Percentiles rank a stretch among this genome's conserved stretches.
phyloP scores from a whole-genome alignment of 2,113 vertebrate species.

The Mungos mungo region DNA sequence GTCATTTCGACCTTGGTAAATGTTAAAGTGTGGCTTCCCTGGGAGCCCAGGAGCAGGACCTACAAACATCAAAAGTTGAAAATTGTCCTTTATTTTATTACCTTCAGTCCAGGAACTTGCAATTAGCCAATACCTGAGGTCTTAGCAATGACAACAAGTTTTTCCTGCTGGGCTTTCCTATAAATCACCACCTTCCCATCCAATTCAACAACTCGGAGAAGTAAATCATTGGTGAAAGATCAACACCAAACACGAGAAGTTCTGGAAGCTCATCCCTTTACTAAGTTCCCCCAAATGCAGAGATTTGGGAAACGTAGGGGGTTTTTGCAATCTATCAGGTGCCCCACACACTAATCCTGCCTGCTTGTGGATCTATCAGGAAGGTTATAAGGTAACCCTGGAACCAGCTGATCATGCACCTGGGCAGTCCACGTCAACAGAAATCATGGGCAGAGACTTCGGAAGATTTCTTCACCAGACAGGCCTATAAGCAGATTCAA shows the following conservation, averaged over 20 bases:
- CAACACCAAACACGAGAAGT: background rate
- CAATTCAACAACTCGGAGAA: background rate
- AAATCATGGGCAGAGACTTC: background rate
- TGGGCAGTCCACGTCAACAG: background rate
- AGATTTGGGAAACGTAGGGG: background rate
- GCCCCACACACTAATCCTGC: background rate
- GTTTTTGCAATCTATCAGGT: background rate
- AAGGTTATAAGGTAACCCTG: background rate
- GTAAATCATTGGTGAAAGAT: slow-evolving; percentile 58
- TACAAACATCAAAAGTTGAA: background rate
- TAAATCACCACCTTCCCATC: slow-evolving; percentile 40
- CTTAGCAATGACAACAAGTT: slow-evolving; percentile 33
- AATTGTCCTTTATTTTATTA: background rate
- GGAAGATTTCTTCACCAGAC: background rate
- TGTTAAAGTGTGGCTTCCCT: background rate
- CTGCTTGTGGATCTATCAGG: background rate
- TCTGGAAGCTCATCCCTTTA: slow-evolving; percentile 45
- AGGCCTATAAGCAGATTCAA: background rate
- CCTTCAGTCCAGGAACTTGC: slow-evolving; percentile 43
- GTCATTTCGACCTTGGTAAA: background rate
- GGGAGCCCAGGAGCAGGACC: background rate
- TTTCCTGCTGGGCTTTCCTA: slow-evolving; percentile 57
- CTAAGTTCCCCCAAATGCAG: slow-evolving; percentile 11
- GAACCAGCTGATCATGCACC: background rate
- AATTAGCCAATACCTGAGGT: background rate